Base-by-base conservation (phyloP, 2,797 vertebrate genomes). In the Parotocinclus haroldoi region DNA sequence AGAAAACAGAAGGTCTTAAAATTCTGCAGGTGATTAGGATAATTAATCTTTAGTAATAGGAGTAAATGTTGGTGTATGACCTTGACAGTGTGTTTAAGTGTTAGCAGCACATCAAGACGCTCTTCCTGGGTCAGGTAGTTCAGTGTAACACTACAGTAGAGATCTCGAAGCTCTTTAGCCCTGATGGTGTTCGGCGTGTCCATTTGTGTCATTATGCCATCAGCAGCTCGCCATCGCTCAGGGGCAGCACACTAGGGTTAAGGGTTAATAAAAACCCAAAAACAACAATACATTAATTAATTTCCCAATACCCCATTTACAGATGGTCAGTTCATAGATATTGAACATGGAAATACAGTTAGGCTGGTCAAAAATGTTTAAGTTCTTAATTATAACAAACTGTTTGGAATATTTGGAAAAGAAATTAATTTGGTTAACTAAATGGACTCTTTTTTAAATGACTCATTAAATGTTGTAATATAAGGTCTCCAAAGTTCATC, bases 51-150 rank as follows among this genome's bases (percentile, higher is more conserved):
- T 7, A 42, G 9, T 54, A 55, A 17, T 1, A 19, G 9, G 36
- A 27, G 13, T 17, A 7, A n/a, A 44, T 18, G 12, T 1, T 3
- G 11, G 14, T 13, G 63, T 49, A 65, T 7, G 81, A 96, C 96
- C 92, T 90, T 88, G 69, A 95, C 88, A 0, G 90, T 98, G 80
- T 80, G 74, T 77, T 89, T 96, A 65, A 99, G 87, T 0, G 85
- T 89, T 71, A 89, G 71, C 4, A 98, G 90, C 27, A 88, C 69
- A 17, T 90, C 82, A 12, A 79, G 68, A 4, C 95, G 87, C 76
- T 94, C 86, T 44, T 94, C 91, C 53, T 78, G 82, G 69, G 78
- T 86, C 58, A 87, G 53, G n/a, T 78, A 50, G 44, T 66, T 76
- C 69, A 74, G 68, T 44, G 59, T 86, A 66, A 94, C 74, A 69